Conservation (phyloP, 2,888 invertebrate species). For the Melanostoma mellinum region DNA sequence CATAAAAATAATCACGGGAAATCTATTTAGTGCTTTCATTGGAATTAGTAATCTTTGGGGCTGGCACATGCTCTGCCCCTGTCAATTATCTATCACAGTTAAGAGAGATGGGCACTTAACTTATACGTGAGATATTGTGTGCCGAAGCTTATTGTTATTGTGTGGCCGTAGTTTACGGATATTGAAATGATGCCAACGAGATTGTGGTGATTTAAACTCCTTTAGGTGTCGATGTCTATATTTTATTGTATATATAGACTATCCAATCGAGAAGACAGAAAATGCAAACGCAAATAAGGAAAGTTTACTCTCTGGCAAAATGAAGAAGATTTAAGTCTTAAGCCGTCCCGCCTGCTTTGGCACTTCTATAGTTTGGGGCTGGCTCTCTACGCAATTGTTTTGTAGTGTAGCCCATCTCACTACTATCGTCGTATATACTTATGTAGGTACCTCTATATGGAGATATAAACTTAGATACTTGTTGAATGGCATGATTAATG, state of each 20-base stretch:
- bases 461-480: slow-evolving; percentile 39
- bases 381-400: slow-evolving; percentile 55
- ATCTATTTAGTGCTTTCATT: slow-evolving; percentile 52
- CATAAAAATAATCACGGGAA: slow-evolving; percentile 40
- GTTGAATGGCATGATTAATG: slow-evolving; percentile 70
- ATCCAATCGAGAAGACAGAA: slow-evolving; percentile 29
- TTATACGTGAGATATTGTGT: slow-evolving; percentile 18
- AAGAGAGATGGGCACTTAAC: slow-evolving; percentile 14
- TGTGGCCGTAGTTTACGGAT: slow-evolving; percentile 9
- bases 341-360: not conserved
- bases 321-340: slow-evolving; percentile 38
- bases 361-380: slow-evolving; percentile 4
- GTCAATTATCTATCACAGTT: slow-evolving; percentile 38
- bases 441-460: slow-evolving; percentile 15
- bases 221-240: slow-evolving; percentile 63
- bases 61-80: slow-evolving; percentile 55
- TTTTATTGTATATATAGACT: not conserved
- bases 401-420: not conserved
- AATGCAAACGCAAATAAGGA: slow-evolving; percentile 37
- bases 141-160: not conserved
- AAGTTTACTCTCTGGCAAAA: slow-evolving; percentile 42
- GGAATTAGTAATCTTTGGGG: slow-evolving; percentile 19
- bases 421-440: too few relatives aligned
- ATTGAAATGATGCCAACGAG: slow-evolving; percentile 31
- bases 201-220: slow-evolving; percentile 61